Evolutionary conservation across 1,140 invertebrate species (phyloP), one percentile per base, ranked within the genome.

Genomic region (Brachionus koreanus): DNA sequence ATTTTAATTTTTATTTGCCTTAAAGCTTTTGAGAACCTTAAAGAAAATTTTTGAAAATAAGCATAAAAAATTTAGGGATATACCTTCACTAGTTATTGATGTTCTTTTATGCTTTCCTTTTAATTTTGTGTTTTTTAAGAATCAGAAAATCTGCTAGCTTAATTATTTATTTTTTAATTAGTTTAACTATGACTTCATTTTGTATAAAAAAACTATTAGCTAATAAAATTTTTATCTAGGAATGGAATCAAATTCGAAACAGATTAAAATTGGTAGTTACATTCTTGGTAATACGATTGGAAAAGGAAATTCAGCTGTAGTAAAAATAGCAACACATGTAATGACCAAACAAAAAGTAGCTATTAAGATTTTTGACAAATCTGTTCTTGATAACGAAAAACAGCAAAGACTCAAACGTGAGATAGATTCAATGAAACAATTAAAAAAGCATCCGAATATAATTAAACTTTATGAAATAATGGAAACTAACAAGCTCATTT

Each of bases 301-400:
- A 85, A 99, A 99, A 90, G 98, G 98, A 63, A 99, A 99, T 91
- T 99, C 99, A 91, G 98, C 98, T 86, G 99, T 99, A 91, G 98
- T 99, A 84, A 99, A 99, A 90, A 91, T 99, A 83, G 98, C 97
- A 83, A 98, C 97, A 89, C 98, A 99, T 91, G 92, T 98, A 85
- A 96, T 97, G 84, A 99, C 98, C 77, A 96, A 96, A 72, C 82
- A 65, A 65, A 42, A 92, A 91, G 92, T 99, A 86, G 98, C 98
- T 84, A 98, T 98, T 88, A 99, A 98, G 91, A 98, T 99, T 86
- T 98, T 99, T 87, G 97, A 99, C 90, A 99, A 98, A 91, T 99
- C 25, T 10, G 63, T 46, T 39, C 43, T 82, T 16, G 42, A 82
- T 23, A 72, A 6, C 12, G 79, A 82, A n/a, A 69, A 82, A 25